Conservation (phyloP, 1,140 invertebrate species). For the Drosophila arizonae region DNA sequence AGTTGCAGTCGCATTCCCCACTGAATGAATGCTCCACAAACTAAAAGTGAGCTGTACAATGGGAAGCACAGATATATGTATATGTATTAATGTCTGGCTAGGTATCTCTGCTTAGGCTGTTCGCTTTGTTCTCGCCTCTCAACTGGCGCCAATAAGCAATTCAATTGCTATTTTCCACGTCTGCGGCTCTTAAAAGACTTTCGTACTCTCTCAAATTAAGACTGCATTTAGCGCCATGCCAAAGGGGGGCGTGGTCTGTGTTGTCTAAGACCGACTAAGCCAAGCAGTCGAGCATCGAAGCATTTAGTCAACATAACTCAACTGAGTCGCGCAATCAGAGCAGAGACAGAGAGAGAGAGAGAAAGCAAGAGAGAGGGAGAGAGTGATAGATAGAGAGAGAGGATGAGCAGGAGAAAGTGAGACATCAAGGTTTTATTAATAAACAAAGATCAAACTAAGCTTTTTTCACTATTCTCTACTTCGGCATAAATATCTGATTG, state of each 20-base stretch:
- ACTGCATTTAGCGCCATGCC: slow-evolving; percentile 59
- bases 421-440: too few species aligned
- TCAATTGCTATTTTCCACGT: slow-evolving; percentile 46
- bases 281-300: too few species aligned
- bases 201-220: slow-evolving; percentile 56
- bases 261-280: slow-evolving; percentile 39
- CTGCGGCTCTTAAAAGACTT: slow-evolving; percentile 43
- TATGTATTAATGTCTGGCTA: background rate
- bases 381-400: too few species aligned
- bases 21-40: background rate
- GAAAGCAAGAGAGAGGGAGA: too few species aligned
- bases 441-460: too few species aligned
- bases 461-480: too few species aligned
- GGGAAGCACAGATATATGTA: background rate
- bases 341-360: too few species aligned
- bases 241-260: slow-evolving; percentile 44
- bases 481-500: too few species aligned
- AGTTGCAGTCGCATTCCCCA: slow-evolving; percentile 2
- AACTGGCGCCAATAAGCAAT: slow-evolving; percentile 52
- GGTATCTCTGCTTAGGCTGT: slow-evolving; percentile 2
- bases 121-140: slow-evolving; percentile 20
- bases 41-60: slow-evolving; percentile 2
- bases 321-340: too few species aligned
- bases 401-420: too few species aligned
- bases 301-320: too few species aligned